Evolutionary conservation across 2,113 vertebrate species (phyloP).

Genomic region (Stercorarius parasiticus): DNA sequence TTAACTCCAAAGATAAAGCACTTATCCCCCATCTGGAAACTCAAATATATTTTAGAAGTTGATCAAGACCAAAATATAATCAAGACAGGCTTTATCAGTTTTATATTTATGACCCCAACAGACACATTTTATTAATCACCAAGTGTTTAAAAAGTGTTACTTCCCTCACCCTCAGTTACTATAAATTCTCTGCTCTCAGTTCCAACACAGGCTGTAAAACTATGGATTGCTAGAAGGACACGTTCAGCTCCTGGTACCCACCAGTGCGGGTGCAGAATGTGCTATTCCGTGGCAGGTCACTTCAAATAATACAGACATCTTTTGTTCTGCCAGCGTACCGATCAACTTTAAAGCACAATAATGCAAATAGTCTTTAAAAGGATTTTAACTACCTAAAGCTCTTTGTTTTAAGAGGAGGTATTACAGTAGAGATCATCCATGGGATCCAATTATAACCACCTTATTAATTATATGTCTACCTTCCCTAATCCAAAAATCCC

Average conservation of each 20-base stretch:
- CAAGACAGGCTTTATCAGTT: background rate
- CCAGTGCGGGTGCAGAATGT: background rate
- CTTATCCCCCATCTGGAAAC: background rate
- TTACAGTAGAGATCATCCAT: background rate
- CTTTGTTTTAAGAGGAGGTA: slow-evolving; percentile 35
- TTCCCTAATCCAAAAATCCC: slow-evolving; percentile 34
- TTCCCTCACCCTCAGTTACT: slow-evolving; percentile 16
- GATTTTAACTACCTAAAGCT: slow-evolving; percentile 36
- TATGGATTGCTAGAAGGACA: background rate
- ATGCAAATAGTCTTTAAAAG: background rate
- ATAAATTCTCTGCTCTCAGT: background rate
- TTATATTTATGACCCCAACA: slow-evolving; percentile 21
- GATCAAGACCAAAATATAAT: slow-evolving; percentile 31
- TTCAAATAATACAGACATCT: slow-evolving; percentile 8
- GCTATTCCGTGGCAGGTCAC: background rate
- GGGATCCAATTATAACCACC: slow-evolving; percentile 13
- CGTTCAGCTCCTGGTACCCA: background rate
- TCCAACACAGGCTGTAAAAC: slow-evolving; percentile 19
- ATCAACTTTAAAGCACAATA: background rate
- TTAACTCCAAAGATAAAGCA: background rate
- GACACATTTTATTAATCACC: slow-evolving; percentile 36
- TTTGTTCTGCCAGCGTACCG: background rate
- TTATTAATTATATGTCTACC: slow-evolving; percentile 8
- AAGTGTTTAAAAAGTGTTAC: slow-evolving; percentile 12
- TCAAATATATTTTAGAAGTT: background rate